phyloP scores from a whole-genome alignment of 1,140 invertebrate genomes.

The Colletes latitarsis region DNA sequence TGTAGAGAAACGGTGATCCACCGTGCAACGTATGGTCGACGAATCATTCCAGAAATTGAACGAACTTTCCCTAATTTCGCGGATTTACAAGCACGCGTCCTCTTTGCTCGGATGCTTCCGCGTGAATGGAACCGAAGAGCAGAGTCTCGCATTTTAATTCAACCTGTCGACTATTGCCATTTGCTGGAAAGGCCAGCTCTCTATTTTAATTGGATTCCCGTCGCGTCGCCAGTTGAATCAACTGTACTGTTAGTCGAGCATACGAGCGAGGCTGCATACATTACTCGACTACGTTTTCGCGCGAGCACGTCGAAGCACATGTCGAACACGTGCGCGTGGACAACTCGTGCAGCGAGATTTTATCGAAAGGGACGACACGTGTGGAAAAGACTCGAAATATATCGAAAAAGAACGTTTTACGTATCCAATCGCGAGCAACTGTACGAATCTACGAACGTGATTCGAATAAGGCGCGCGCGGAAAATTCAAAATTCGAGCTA shows the following conservation, averaged over 20 bases:
- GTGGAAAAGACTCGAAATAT: background rate
- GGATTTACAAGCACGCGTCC: too few relatives aligned
- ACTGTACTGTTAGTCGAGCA: constrained; percentile 27
- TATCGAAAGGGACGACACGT: background rate
- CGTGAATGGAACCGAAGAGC: too few relatives aligned
- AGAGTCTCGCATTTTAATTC: too few relatives aligned
- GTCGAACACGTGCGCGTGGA: constrained; percentile 29
- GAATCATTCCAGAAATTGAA: too few relatives aligned
- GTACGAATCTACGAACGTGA: background rate
- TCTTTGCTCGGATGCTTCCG: too few relatives aligned
- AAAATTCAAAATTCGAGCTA: too few relatives aligned
- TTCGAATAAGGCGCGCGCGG: too few relatives aligned
- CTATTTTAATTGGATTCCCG: constrained; percentile 52
- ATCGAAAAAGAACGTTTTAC: too few relatives aligned
- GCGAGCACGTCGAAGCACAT: constrained; percentile 21
- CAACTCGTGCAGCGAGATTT: constrained; percentile 17
- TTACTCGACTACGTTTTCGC: constrained; percentile 43
- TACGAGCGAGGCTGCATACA: constrained; percentile 20
- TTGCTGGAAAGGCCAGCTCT: constrained; percentile 8
- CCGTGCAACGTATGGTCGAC: too few relatives aligned
- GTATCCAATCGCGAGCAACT: background rate
- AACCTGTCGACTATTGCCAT: background rate
- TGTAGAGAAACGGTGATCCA: too few relatives aligned
- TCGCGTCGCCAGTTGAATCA: constrained; percentile 51
- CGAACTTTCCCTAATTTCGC: too few relatives aligned